Evolutionary conservation across 2,113 vertebrate genomes (phyloP), one percentile per base, ranked within the genome.

Genomic region (Gallinago media): DNA sequence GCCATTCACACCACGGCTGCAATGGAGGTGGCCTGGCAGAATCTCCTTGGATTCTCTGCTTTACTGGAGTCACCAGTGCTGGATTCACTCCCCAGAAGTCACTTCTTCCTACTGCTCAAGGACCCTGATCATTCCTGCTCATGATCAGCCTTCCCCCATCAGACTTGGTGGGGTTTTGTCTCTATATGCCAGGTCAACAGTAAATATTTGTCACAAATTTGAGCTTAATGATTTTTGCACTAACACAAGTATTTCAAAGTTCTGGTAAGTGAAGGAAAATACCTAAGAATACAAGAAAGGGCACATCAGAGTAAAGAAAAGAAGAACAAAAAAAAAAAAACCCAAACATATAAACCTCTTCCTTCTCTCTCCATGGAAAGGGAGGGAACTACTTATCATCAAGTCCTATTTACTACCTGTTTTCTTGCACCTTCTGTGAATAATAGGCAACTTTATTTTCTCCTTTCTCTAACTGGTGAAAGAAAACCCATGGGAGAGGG

Each of bases 381-480:
- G 4, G 17, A 62, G 72, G 20, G 9, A 63, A 42, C 4, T 47
- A 7, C 7, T 74, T 12, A 34, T 8, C 10, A 47, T 22, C 27
- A 63, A 68, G 15, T 25, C 8, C 4, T 32, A 1, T 26, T 56
- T 56, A 19, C 0, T 16, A 12, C 14, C 6, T 2, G 9, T 49
- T 78, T 46, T 42, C 23, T 68, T 40, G 40, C 26, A 0, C n/a
- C 25, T 72, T 50, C 38, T 42, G 9, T 12, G 54, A 55, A 31
- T 3, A 58, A 67, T 2, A 1, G 3, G 3, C 19, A 58, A 52
- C 3, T 23, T 54, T 29, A 1, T 49, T 67, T 54, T 36, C 23
- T 23, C 9, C 14, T 90, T 88, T 74, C 74, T 32, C 36, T 58
- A 27, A 36, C 7, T 26, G 40, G 20, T 9, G 32, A 44, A 73